Evolutionary conservation across 2,888 invertebrate species (phyloP), one percentile per base, ranked within the genome.

Genomic region (Euclidia mi): DNA sequence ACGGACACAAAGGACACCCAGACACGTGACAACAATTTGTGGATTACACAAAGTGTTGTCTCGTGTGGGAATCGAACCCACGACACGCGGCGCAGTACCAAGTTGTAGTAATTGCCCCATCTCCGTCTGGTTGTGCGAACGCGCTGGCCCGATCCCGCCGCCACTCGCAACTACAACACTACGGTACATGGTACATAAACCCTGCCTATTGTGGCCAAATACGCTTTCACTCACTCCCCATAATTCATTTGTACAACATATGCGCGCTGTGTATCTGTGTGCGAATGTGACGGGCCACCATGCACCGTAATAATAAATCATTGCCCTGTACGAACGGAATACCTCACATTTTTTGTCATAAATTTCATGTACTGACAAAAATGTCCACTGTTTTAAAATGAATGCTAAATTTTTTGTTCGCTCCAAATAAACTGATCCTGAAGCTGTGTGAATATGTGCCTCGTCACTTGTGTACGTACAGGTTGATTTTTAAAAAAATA

Each of bases 51-150:
- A 76, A 68, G 68, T 72, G 65, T 63, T 63, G 44, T 55, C 55
- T 20, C 11, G 15, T n/a, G 57, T 65, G 79, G 67, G 74, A 67
- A 65, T 66, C 68, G 74, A n/a, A n/a, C n/a, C n/a, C n/a, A 76
- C 71, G 81, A 81, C 80, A 76, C 72, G 67, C 57, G 74, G 65
- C 70, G 66, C 65, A 71, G 85, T 85, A 87, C 84, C 84, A 82
- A 84, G 87, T 87, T 86, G 87, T 79, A 83, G 82, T 82, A 78
- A 81, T 84, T 77, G 81, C n/a, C n/a, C n/a, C n/a, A n/a, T n/a
- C n/a, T n/a, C n/a, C n/a, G n/a, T n/a, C n/a, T n/a, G n/a, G n/a
- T n/a, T n/a, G n/a, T n/a, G n/a, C 61, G 38, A 67, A 55, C 35
- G 31, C n/a, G n/a, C 29, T 20, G 28, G 29, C 43, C 56, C 40